A percentile compares a stretch with the other conserved stretches of the same genome.
Evolutionary conservation across 2,888 invertebrate genomes (phyloP).

Genomic region (Uropetala carovei): DNA sequence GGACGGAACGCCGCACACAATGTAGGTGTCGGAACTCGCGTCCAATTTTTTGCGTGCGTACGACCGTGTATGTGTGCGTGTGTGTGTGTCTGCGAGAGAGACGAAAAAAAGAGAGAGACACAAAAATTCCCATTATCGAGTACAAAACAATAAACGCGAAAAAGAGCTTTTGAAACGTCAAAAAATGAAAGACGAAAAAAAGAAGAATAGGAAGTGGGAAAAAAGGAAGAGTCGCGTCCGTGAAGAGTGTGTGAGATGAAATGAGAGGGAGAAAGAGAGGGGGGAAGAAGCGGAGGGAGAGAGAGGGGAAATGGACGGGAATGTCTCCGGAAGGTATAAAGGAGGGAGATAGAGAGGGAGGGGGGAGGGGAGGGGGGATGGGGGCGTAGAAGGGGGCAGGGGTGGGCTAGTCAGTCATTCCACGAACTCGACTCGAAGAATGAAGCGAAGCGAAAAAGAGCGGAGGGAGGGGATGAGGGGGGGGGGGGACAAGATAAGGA

Average conservation of each 20-base stretch:
- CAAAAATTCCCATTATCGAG: conserved; percentile 14
- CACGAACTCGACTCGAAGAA: conserved; percentile 67
- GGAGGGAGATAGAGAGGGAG: conserved; percentile 27
- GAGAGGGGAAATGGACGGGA: conserved; percentile 66
- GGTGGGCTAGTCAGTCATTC: conserved; percentile 66
- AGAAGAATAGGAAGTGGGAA: conserved; percentile 34
- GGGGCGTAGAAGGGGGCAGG: conserved; percentile 67
- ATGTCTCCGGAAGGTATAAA: conserved; percentile 63
- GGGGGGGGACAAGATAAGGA: conserved; percentile 67
- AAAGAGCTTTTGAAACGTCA: not conserved
- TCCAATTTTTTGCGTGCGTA: not conserved
- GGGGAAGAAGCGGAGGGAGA: conserved; percentile 61
- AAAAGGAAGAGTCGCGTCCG: conserved; percentile 24
- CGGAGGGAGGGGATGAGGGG: conserved; percentile 71
- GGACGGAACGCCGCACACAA: conserved; percentile 34
- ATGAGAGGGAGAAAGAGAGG: conserved; percentile 64
- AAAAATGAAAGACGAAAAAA: conserved; percentile 68
- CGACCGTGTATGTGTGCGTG: not conserved
- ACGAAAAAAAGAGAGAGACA: too few relatives aligned
- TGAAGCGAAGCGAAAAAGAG: conserved; percentile 71
- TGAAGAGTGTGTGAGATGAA: not conserved
- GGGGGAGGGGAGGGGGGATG: conserved; percentile 70
- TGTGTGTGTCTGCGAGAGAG: too few relatives aligned
- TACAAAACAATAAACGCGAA: conserved; percentile 2
- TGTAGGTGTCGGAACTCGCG: conserved; percentile 46